Evolutionary conservation across 2,797 vertebrate species (phyloP).

Genomic region (Neosalanx taihuensis): DNA sequence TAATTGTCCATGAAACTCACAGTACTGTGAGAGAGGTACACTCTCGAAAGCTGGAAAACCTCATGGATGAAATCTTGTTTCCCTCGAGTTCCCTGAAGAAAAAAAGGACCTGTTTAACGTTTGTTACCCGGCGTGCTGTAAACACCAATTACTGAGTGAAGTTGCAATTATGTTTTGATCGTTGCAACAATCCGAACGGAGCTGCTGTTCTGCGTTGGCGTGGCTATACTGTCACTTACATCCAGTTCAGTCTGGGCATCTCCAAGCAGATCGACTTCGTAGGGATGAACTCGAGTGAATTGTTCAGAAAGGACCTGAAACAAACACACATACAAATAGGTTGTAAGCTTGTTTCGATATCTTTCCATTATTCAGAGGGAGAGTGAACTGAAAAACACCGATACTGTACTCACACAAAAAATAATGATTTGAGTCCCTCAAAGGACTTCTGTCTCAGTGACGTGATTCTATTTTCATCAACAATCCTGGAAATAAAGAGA

Average conservation of each 20-base stretch:
- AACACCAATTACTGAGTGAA: neutral
- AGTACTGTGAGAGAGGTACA: slow-evolving; percentile 40
- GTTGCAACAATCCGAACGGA: neutral
- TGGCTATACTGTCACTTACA: slow-evolving; percentile 29
- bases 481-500: slow-evolving; percentile 31
- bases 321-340: neutral
- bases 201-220: too few species aligned
- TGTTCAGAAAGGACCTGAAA: slow-evolving; percentile 49
- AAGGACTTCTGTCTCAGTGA: slow-evolving; percentile 20
- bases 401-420: slow-evolving; percentile 50
- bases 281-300: slow-evolving; percentile 38
- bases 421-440: slow-evolving; percentile 42
- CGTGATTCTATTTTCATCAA: slow-evolving; percentile 49
- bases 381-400: neutral
- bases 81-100: slow-evolving; percentile 53
- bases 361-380: neutral
- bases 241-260: slow-evolving; percentile 50
- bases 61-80: slow-evolving; percentile 34
- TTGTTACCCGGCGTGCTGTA: neutral
- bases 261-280: slow-evolving; percentile 33
- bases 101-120: neutral
- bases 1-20: neutral
- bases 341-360: neutral
- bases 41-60: slow-evolving; percentile 34
- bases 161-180: neutral